phyloP scores from a whole-genome alignment of 1,140 invertebrate species.

The Heliothis virescens region DNA sequence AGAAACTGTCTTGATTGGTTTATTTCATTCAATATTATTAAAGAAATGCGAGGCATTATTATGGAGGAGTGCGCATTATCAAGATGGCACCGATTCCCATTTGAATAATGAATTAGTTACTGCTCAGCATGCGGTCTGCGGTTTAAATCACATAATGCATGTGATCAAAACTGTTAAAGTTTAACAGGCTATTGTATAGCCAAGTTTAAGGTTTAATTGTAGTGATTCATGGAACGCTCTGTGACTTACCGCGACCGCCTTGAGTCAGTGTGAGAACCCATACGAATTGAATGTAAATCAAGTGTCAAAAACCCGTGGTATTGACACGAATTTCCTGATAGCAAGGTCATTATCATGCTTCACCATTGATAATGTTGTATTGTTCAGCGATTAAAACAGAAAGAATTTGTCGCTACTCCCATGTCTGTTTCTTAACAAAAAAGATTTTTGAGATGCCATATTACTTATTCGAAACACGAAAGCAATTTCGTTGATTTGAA shows the following conservation, averaged over 20 bases:
- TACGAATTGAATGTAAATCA: conserved; percentile 50
- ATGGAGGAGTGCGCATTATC: too few species aligned
- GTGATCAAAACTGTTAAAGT: conserved; percentile 16
- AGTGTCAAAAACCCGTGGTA: conserved; percentile 43
- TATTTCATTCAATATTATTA: too few species aligned
- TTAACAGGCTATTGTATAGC: conserved; percentile 62
- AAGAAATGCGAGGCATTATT: too few species aligned
- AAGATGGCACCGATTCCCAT: not conserved
- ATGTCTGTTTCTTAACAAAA: not conserved
- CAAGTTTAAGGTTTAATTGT: conserved; percentile 40
- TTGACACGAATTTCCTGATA: conserved; percentile 36
- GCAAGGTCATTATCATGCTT: conserved; percentile 43
- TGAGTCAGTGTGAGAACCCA: conserved; percentile 46
- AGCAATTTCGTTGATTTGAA: not conserved
- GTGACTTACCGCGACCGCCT: conserved; percentile 28
- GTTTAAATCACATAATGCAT: conserved; percentile 30
- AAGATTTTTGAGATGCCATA: too few species aligned
- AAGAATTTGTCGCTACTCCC: not conserved
- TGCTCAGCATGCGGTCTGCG: conserved; percentile 37
- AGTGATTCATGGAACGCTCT: conserved; percentile 45
- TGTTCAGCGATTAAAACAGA: conserved; percentile 1
- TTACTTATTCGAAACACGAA: conserved; percentile 3
- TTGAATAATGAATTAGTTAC: not conserved
- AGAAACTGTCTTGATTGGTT: too few species aligned
- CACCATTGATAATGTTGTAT: conserved; percentile 7